Percentiles rank a stretch among this genome's conserved stretches.
phyloP scores from a whole-genome alignment of 2,888 invertebrate species.

The Aporophyla lueneburgensis region DNA sequence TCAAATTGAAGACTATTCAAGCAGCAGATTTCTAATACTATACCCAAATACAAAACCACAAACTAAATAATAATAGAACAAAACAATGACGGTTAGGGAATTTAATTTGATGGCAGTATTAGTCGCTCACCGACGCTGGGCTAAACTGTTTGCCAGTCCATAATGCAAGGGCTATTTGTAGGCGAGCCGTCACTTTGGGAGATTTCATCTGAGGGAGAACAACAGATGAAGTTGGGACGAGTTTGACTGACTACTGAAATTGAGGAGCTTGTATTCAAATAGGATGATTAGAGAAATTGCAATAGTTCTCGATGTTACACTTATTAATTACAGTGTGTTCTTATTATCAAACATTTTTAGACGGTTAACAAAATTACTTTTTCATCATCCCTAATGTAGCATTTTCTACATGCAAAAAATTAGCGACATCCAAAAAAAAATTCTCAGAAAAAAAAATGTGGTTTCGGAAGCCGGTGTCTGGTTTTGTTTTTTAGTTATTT shows the following conservation, averaged over 20 bases:
- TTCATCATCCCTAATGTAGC: too few species aligned
- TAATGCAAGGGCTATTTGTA: slow-evolving; percentile 49
- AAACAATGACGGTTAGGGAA: slow-evolving; percentile 10
- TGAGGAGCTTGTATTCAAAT: background rate
- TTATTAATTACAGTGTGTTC: too few species aligned
- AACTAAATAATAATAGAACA: slow-evolving; percentile 2
- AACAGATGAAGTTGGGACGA: slow-evolving; percentile 15
- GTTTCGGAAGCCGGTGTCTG: too few species aligned
- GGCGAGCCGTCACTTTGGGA: slow-evolving; percentile 19
- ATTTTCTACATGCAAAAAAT: too few species aligned
- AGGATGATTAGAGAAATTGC: background rate
- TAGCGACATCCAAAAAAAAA: too few species aligned
- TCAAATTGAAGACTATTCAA: too few species aligned
- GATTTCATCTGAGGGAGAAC: slow-evolving; percentile 20
- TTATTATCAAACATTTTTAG: too few species aligned
- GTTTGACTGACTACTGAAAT: slow-evolving; percentile 14
- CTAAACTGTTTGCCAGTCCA: slow-evolving; percentile 42
- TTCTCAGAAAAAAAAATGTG: too few species aligned
- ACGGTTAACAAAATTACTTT: too few species aligned
- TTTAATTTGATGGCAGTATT: slow-evolving; percentile 41
- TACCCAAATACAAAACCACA: background rate
- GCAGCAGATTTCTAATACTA: background rate
- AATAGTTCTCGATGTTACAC: too few species aligned
- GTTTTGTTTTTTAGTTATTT: too few species aligned
- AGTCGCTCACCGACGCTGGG: slow-evolving; percentile 12